Conservation (phyloP, 2,888 invertebrate species). For the Rhagonycha fulva region DNA sequence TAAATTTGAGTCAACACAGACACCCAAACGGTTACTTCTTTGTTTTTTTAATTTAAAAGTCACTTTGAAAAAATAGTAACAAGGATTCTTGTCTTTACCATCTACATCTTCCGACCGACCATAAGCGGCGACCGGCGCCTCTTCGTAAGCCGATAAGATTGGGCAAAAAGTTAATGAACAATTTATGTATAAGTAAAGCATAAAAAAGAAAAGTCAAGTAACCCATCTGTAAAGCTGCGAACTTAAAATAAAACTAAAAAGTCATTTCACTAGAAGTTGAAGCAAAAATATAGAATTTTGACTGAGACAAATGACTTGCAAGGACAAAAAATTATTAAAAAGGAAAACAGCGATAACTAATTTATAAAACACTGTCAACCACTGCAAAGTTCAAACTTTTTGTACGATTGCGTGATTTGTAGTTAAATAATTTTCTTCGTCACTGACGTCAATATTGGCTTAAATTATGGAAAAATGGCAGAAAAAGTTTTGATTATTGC, state of each 20-base stretch:
- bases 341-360: background rate
- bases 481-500: background rate
- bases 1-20: background rate
- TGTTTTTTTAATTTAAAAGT: background rate
- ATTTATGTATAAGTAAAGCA: background rate
- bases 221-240: background rate
- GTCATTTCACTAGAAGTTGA: background rate
- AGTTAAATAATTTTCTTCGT: background rate
- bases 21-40: background rate
- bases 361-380: background rate
- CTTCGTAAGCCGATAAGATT: background rate
- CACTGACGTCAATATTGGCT: background rate
- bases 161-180: background rate
- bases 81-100: background rate
- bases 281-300: background rate
- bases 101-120: background rate
- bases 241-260: background rate
- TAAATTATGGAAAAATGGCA: background rate
- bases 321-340: background rate
- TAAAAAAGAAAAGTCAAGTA: background rate
- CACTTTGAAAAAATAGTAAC: background rate
- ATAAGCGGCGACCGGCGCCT: background rate
- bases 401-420: background rate
- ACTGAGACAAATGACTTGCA: background rate
- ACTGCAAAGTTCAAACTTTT: background rate